A percentile compares a stretch with the other conserved stretches of the same genome.
phyloP scores from a whole-genome alignment of 2,888 invertebrate species.

The Aphidius colemani region DNA sequence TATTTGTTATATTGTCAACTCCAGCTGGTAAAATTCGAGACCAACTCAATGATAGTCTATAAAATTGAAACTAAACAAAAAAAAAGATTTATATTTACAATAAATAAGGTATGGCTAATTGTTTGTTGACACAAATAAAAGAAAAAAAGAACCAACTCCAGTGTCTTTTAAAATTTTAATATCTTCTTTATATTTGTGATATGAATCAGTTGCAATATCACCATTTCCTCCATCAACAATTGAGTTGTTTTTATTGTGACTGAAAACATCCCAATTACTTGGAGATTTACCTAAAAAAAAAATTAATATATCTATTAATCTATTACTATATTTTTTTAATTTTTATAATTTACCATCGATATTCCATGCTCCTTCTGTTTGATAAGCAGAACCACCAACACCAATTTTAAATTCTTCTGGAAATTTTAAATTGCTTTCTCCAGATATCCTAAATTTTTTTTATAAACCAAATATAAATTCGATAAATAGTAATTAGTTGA shows the following conservation, averaged over 20 bases:
- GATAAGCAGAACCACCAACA: slow-evolving; percentile 66
- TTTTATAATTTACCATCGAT: slow-evolving; percentile 31
- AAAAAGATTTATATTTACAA: slow-evolving; percentile 31
- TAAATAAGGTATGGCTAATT: slow-evolving; percentile 62
- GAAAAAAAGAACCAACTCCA: slow-evolving; percentile 56
- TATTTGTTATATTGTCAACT: slow-evolving; percentile 66
- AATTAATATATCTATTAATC: too few species aligned
- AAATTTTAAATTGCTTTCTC: slow-evolving; percentile 48
- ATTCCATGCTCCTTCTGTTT: slow-evolving; percentile 69
- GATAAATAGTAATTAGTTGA: background rate
- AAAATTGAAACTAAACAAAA: slow-evolving; percentile 7
- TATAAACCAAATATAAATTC: background rate
- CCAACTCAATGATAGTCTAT: slow-evolving; percentile 62
- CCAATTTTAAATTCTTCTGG: slow-evolving; percentile 68
- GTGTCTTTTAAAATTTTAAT: slow-evolving; percentile 64
- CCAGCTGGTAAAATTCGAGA: slow-evolving; percentile 42
- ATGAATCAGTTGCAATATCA: slow-evolving; percentile 71
- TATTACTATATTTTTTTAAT: too few species aligned
- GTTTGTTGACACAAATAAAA: slow-evolving; percentile 48
- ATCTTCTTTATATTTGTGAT: slow-evolving; percentile 68
- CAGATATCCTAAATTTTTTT: background rate
- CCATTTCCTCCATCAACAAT: slow-evolving; percentile 66
- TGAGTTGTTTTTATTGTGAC: slow-evolving; percentile 63
- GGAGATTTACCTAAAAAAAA: slow-evolving; percentile 64
- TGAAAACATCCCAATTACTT: slow-evolving; percentile 72